Base-by-base conservation (phyloP, 2,113 vertebrate species). In the Mus spicilegus region DNA sequence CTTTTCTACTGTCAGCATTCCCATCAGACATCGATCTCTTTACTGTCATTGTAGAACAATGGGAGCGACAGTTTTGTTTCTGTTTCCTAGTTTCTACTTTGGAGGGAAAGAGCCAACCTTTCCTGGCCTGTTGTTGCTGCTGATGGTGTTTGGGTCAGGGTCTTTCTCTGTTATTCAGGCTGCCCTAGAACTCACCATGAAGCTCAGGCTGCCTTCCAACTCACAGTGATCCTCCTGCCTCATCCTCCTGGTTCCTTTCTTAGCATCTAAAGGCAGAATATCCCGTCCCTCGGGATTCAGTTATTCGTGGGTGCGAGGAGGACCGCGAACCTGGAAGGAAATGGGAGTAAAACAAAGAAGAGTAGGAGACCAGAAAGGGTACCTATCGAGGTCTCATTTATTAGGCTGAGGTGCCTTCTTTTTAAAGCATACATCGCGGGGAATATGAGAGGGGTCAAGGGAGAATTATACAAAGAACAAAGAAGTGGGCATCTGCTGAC, bases 51-150 rank as follows among this genome's bases (percentile, higher is more conserved):
- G n/a, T 26, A 88, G 46, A 42, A 90, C 24, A 49, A 46, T 91
- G 63, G 42, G 65, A 73, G 12, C 4, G 73, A 54, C 87, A n/a
- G 33, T 36, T 91, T 93, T 17, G n/a, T 87, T 90, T 89, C 58
- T 77, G 36, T 94, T 82, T 91, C 54, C 56, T 84, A 5, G 90
- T 89, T 92, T 87, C 80, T 90, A 17, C 33, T 94, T 90, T 90
- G 36, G 9, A 9, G 75, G 13, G 10, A 24, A 80, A 93, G 92
- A 94, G 56, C 28, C 42, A 90, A 12, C 54, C 63, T 78, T 91
- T 78, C 51, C 36, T 73, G 19, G 13, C 51, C 28, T 51, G 4
- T 82, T 77, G 7, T 93, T 22, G 58, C 26, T 86, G 5, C 39
- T 87, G 85, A 49, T 69, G 28, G 42, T 70, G 46, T 54, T 70